These are phyloP conservation scores for Bombus sibiricus DNA, from an alignment of 1,140 invertebrate species.

Conservation along the genomic window DNA sequence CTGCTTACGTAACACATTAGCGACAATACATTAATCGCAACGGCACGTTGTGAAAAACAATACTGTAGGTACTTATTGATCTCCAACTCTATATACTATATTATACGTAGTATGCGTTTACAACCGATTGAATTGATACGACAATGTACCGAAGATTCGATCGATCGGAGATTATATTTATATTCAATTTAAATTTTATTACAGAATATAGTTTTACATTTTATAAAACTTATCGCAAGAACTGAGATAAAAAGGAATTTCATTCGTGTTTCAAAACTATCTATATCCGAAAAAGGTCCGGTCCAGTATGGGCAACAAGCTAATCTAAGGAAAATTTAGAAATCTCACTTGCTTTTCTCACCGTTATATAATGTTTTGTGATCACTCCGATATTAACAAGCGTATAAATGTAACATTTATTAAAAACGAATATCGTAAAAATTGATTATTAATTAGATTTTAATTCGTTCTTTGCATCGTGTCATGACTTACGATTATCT, in stretches of 20 bases:
- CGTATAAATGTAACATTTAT: too few relatives aligned
- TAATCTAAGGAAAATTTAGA: too few relatives aligned
- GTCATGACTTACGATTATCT: too few relatives aligned
- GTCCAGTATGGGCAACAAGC: rapidly evolving
- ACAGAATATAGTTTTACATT: too few relatives aligned
- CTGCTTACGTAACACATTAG: constrained; percentile 26
- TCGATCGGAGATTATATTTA: not conserved
- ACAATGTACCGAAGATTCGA: not conserved
- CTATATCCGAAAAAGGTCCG: too few relatives aligned
- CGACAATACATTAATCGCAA: constrained; percentile 57
- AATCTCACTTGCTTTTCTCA: too few relatives aligned
- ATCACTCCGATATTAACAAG: too few relatives aligned
- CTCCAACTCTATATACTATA: not conserved
- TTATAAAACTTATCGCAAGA: too few relatives aligned
- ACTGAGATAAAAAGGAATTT: too few relatives aligned
- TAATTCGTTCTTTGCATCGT: too few relatives aligned
- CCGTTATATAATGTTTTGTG: rapidly evolving
- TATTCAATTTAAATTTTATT: not conserved
- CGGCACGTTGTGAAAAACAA: constrained; percentile 19
- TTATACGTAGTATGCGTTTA: not conserved
- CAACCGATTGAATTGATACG: not conserved
- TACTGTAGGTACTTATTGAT: not conserved
- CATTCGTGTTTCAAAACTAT: too few relatives aligned
- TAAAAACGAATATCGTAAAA: not conserved
- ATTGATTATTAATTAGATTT: not conserved